These are phyloP conservation scores for Azemiops feae DNA, from an alignment of 2,113 vertebrate genomes.

Conservation along the genomic window DNA sequence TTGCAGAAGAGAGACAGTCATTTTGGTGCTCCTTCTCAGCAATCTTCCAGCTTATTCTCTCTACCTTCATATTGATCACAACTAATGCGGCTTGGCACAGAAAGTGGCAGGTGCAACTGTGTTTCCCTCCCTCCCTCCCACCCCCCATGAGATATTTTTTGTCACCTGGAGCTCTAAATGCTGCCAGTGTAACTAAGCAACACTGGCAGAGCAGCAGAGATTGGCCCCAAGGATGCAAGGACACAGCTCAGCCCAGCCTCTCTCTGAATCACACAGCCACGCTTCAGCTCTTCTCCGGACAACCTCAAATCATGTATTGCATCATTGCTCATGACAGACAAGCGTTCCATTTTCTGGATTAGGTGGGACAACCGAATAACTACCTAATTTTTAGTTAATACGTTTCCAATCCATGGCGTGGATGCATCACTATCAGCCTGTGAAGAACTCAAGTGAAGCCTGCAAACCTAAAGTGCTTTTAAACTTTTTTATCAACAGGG, in stretches of 20 bases:
- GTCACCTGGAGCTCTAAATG: neutral
- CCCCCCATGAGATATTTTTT: neutral
- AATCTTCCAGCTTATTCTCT: neutral
- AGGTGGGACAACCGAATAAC: neutral
- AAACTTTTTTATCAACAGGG: neutral
- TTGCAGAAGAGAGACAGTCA: neutral
- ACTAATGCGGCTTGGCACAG: neutral
- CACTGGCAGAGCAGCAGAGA: neutral
- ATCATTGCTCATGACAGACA: neutral
- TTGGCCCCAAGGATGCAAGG: neutral
- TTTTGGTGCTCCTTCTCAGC: neutral
- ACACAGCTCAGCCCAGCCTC: neutral
- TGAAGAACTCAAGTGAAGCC: neutral
- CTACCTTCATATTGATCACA: neutral
- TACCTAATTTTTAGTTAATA: neutral
- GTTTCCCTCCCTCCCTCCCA: neutral
- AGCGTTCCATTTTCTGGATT: neutral
- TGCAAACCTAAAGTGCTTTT: neutral
- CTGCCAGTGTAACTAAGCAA: slow-evolving; percentile 3
- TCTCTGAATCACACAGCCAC: neutral
- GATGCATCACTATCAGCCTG: neutral
- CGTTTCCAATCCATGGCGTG: neutral
- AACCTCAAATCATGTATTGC: neutral
- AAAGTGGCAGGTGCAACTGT: neutral
- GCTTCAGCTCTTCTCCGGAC: neutral